Percentiles rank a stretch among this genome's conserved stretches.
Evolutionary conservation across 2,888 invertebrate species (phyloP).

Genomic region (Elysia crispata): DNA sequence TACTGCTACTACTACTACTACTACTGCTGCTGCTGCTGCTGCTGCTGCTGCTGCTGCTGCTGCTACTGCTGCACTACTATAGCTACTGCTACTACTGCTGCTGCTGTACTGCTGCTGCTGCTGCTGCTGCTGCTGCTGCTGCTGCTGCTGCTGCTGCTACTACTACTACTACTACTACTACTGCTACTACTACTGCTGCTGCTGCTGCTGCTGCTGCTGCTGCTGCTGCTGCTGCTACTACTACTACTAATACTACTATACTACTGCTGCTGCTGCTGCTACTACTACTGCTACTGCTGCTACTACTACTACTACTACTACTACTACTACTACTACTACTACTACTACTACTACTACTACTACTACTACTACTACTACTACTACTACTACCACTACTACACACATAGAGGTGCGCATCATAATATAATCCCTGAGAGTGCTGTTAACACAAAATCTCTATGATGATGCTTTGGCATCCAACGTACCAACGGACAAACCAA

Average conservation of each 20-base stretch:
- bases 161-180: constrained; percentile 4
- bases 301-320: constrained; percentile 9
- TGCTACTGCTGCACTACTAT: no score
- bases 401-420: no score
- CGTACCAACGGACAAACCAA: no score
- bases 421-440: no score
- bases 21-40: neutral
- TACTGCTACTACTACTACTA: neutral
- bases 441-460: no score
- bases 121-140: neutral
- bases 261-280: no score
- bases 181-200: neutral
- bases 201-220: neutral
- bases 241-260: no score
- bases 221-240: neutral
- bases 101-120: neutral
- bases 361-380: no score
- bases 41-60: neutral
- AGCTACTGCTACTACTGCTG: no score
- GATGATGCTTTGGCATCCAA: no score
- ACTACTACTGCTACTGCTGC: neutral
- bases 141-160: neutral
- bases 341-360: constrained; percentile 9
- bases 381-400: no score
- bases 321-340: constrained; percentile 9